phyloP scores from a whole-genome alignment of 2,797 vertebrate genomes.

The Parauchenoglanis punctatus region DNA sequence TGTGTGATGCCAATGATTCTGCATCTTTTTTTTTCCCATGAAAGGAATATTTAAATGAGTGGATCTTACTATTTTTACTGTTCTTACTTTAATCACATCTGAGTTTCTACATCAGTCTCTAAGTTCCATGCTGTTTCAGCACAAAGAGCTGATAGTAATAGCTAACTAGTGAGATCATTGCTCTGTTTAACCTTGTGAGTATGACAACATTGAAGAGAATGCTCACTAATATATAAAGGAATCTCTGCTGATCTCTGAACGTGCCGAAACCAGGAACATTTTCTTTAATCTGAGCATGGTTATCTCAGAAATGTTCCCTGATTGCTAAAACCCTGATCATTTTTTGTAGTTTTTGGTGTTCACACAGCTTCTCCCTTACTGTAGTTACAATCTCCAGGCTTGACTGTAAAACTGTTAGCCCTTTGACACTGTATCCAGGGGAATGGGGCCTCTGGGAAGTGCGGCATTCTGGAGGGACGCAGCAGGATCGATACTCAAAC shows the following conservation, averaged over 20 bases:
- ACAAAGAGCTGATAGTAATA: conserved; percentile 43
- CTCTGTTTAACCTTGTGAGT: conserved; percentile 69
- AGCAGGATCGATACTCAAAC: conserved; percentile 32
- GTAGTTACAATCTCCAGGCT: conserved; percentile 25
- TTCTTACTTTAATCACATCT: conserved; percentile 15
- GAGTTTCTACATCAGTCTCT: conserved; percentile 17
- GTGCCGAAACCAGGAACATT: neutral
- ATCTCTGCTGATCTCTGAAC: conserved; percentile 1
- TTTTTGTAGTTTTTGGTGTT: conserved; percentile 7
- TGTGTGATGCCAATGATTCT: neutral
- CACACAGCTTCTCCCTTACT: conserved; percentile 23
- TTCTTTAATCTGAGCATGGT: neutral
- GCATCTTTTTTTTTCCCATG: neutral
- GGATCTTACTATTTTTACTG: neutral
- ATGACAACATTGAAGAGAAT: conserved; percentile 46
- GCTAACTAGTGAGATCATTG: conserved; percentile 65
- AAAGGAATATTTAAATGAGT: neutral
- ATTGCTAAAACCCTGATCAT: neutral
- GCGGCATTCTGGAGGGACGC: neutral
- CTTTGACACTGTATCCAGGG: conserved; percentile 44
- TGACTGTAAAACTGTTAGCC: conserved; percentile 43
- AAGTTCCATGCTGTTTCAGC: conserved; percentile 2
- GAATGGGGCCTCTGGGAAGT: conserved; percentile 33
- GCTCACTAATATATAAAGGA: neutral
- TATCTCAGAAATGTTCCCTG: neutral